Percentiles rank a stretch among this genome's conserved stretches.
Evolutionary conservation across 2,888 invertebrate species (phyloP).

Genomic region (Yponomeuta malinellus): DNA sequence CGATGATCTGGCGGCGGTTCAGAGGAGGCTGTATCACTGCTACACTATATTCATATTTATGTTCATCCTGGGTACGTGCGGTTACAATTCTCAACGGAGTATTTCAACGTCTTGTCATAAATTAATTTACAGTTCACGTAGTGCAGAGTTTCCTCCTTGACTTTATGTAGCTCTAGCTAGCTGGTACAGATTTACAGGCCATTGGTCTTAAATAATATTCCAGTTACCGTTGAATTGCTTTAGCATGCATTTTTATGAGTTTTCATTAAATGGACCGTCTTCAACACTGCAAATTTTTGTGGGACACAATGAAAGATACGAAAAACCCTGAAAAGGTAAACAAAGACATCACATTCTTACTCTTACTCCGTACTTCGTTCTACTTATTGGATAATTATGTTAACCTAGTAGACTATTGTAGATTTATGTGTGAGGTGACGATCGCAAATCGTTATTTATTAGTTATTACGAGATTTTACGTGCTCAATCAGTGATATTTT

Average conservation of each 20-base stretch:
- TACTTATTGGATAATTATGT: too few relatives aligned
- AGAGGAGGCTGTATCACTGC: slow-evolving; percentile 21
- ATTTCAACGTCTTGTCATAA: background rate
- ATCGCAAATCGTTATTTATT: too few relatives aligned
- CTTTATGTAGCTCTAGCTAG: background rate
- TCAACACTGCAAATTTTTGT: too few relatives aligned
- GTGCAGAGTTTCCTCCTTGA: background rate
- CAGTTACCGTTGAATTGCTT: too few relatives aligned
- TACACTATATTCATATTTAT: slow-evolving; percentile 49
- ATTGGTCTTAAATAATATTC: background rate
- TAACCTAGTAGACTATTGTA: too few relatives aligned
- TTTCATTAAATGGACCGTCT: background rate
- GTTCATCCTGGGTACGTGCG: slow-evolving; percentile 52
- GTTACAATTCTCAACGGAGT: background rate
- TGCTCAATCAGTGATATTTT: too few relatives aligned
- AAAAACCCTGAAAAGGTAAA: too few relatives aligned
- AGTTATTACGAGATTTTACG: too few relatives aligned
- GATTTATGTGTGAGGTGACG: too few relatives aligned
- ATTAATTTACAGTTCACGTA: background rate
- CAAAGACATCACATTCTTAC: too few relatives aligned
- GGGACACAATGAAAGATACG: too few relatives aligned
- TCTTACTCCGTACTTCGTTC: too few relatives aligned
- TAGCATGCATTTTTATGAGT: background rate
- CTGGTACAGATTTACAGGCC: background rate
- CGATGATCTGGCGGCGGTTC: slow-evolving; percentile 27